Evolutionary conservation across 2,888 invertebrate species (phyloP), one percentile per base, ranked within the genome.

Genomic region (Drosophila borealis): DNA sequence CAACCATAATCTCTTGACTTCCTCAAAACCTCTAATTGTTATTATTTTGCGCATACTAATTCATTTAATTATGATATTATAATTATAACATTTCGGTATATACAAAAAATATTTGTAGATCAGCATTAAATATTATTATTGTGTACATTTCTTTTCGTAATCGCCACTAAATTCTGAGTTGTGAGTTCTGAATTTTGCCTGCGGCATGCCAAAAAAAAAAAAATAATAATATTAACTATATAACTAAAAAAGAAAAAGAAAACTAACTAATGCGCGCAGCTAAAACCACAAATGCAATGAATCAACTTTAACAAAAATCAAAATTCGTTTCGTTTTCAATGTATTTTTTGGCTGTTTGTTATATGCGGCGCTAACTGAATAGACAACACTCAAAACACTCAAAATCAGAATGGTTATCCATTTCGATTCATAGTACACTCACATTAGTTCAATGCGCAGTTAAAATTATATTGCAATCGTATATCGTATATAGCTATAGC

Each of bases 181-280:
- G 62, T 72, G 70, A 78, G 81, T 79, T 79, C 65, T 70, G 60
- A 80, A 60, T 82, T 69, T 70, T 86, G 83, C 83, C 89, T 88
- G 83, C 84, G 83, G 83, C 81, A 83, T 83, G 83, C 70, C 65
- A 41, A 56, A 67, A 54, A 73, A 63, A 8, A 44, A 48, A 50
- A 36, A 41, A 44, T n/a, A 46, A 36, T 19, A 41, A 39, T 44
- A 71, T 21, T 36, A 51, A 37, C 14, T 59, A 60, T 25, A 60
- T 42, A 21, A 39, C 13, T 51, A 54, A 65, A 46, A 48, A 25
- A 14, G 25, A 62, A 41, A 46, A 36, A 56, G 41, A 37, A 46
- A 54, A 44, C 21, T 53, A 21, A 59, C 13, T 36, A 54, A 63
- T 41, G 33, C 56, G 59, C 46, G 53, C 44, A 49, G 21, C 45